A percentile compares a stretch with the other conserved stretches of the same genome.
Conservation (phyloP, 30 jellyfish, hydroid and myxozoan species). For the Catostylus mosaicus region DNA sequence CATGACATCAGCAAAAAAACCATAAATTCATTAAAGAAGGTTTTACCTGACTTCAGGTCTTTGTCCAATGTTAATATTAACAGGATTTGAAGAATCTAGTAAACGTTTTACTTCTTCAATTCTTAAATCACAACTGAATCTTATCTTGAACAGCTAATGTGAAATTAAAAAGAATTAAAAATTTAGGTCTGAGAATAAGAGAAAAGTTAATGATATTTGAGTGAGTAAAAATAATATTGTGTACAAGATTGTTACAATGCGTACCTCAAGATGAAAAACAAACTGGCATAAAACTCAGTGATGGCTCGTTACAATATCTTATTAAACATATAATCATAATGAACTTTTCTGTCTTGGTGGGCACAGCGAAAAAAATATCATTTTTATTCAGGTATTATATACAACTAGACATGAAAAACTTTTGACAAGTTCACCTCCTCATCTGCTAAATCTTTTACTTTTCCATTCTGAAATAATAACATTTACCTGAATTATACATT, state of each 20-base stretch:
- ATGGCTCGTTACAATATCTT: too few species aligned
- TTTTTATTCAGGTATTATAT: too few species aligned
- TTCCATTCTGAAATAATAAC: background rate
- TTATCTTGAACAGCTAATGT: conserved; percentile 70
- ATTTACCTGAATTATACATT: too few species aligned
- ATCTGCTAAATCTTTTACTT: background rate
- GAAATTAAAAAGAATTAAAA: background rate
- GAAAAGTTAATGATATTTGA: background rate
- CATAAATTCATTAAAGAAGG: background rate
- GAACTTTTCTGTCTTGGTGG: too few species aligned
- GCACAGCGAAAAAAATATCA: too few species aligned
- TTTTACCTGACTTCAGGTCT: conserved; percentile 86
- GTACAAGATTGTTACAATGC: background rate
- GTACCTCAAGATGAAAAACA: too few species aligned
- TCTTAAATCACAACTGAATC: conserved; percentile 89
- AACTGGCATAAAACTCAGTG: too few species aligned
- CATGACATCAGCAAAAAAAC: background rate
- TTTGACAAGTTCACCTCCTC: conserved; percentile 4
- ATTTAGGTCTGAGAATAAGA: background rate
- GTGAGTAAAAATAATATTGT: background rate
- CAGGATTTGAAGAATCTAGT: conserved; percentile 88
- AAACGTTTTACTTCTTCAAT: conserved; percentile 90
- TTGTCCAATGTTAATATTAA: conserved; percentile 66
- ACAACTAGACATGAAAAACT: too few species aligned
- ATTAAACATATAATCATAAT: too few species aligned